These are phyloP conservation scores for Eulithis prunata DNA, from an alignment of 2,888 invertebrate species.

Conservation along the genomic window DNA sequence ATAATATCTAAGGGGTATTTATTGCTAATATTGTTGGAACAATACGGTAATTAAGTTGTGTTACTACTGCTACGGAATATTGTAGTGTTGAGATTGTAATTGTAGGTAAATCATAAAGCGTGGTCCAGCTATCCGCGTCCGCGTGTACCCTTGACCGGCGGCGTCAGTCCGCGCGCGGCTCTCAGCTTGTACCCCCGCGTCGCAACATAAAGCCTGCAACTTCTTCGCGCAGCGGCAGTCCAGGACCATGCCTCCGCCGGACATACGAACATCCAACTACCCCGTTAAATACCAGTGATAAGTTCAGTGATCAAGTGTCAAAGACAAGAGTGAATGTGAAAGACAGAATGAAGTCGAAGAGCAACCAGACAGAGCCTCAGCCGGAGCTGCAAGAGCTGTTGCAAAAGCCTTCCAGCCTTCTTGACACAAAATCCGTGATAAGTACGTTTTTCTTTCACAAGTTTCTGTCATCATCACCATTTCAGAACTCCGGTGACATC, in stretches of 20 bases:
- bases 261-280: conserved; percentile 33
- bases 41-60: conserved; percentile 41
- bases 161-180: conserved; percentile 74
- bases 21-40: conserved; percentile 36
- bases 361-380: conserved; percentile 54
- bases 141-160: conserved; percentile 71
- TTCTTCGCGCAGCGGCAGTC: conserved; percentile 51
- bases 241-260: conserved; percentile 61
- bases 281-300: conserved; percentile 28
- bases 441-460: conserved; percentile 66
- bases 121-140: conserved; percentile 55
- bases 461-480: conserved; percentile 45
- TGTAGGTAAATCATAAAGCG: conserved; percentile 28
- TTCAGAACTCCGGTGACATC: conserved; percentile 56
- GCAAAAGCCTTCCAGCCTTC: conserved; percentile 64
- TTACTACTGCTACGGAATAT: conserved; percentile 27
- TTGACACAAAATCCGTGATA: conserved; percentile 64
- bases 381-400: conserved; percentile 76
- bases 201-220: conserved; percentile 55
- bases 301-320: conserved; percentile 34
- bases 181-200: conserved; percentile 70
- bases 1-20: conserved; percentile 26
- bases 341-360: conserved; percentile 65
- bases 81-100: conserved; percentile 4
- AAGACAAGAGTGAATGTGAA: conserved; percentile 51